Base-by-base conservation (phyloP, 1,140 invertebrate species). In the Linepithema humile region DNA sequence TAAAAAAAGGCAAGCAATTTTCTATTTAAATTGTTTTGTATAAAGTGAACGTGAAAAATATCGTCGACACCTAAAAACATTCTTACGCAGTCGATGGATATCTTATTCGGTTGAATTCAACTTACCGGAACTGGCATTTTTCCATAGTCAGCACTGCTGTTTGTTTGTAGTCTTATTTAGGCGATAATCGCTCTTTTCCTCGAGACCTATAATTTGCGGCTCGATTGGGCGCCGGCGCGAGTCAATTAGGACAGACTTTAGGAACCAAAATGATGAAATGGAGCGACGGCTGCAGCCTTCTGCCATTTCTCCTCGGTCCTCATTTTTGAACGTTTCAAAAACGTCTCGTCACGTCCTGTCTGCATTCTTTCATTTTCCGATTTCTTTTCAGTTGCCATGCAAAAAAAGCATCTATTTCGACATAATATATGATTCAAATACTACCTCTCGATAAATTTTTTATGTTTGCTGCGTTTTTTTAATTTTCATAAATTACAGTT, bases 341-440 rank as follows among this genome's bases (percentile, higher is more conserved):
- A 38, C 87, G 88, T 88, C 78, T 55, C 65, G 91, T 92, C 91
- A 92, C 88, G 88, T 92, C 89, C 91, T 88, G 89, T 73, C 62
- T 29, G 55, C 53, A 59, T 78, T 67, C 57, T 73, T 40, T 57
- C 45, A 45, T 38, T 77, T 87, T 75, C 82, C 85, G 85, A 80
- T 20, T 80, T 29, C 48, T n/a, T 69, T 69, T 80, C 64, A 29
- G 23, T n/a, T 45, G n/a, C 45, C 29, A 53, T 32, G 26, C 26
- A 12, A 53, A 69, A 43, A 59, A 35, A 38, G 17, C 35, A n/a
- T 40, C 23, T n/a, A 29, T 15, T 29, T 20, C 23, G 7, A 45
- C 23, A n/a, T 45, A 29, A 4, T 10, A 1, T 3, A 3, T 23
- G 12, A 59, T 64, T 10, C 32, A 67, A 26, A 48, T 67, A 9